Evolutionary conservation across 1,140 invertebrate genomes (phyloP).

Genomic region (Hydropsyche tenuis): DNA sequence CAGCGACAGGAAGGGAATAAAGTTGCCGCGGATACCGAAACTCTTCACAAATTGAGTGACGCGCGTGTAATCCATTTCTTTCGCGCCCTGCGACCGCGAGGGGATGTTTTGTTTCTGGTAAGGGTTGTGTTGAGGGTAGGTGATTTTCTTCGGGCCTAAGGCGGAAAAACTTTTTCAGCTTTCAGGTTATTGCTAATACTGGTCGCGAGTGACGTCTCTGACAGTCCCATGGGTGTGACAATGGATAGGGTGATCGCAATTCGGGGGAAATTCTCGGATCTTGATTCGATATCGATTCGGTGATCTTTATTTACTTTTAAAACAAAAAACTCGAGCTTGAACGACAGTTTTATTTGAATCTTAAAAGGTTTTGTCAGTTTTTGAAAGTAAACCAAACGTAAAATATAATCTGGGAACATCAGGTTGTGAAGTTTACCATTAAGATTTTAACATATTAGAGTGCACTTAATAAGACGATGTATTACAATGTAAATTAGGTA

Average conservation of each 20-base stretch:
- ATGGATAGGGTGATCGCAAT: neutral
- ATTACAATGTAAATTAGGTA: too few relatives aligned
- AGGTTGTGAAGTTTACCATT: too few relatives aligned
- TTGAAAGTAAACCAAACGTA: too few relatives aligned
- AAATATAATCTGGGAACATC: too few relatives aligned
- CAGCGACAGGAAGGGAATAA: slow-evolving; percentile 30
- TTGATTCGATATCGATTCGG: too few relatives aligned
- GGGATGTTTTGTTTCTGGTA: neutral
- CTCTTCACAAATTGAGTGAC: slow-evolving; percentile 50
- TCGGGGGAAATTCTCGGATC: too few relatives aligned
- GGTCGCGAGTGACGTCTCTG: slow-evolving; percentile 43
- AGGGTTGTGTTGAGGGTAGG: neutral
- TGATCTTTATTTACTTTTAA: too few relatives aligned
- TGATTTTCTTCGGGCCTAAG: slow-evolving; percentile 4
- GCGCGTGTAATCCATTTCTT: slow-evolving; percentile 48
- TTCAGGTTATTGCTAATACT: slow-evolving; percentile 49
- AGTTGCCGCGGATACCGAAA: slow-evolving; percentile 42
- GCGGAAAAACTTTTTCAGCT: slow-evolving; percentile 27
- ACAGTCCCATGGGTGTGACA: slow-evolving; percentile 29
- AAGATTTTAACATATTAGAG: too few relatives aligned
- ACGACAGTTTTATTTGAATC: too few relatives aligned
- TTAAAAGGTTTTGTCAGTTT: too few relatives aligned
- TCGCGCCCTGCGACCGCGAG: neutral
- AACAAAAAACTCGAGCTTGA: too few relatives aligned
- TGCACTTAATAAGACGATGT: too few relatives aligned